These are phyloP conservation scores for Athripsodes cinereus DNA, from an alignment of 2,888 invertebrate species.

Conservation along the genomic window DNA sequence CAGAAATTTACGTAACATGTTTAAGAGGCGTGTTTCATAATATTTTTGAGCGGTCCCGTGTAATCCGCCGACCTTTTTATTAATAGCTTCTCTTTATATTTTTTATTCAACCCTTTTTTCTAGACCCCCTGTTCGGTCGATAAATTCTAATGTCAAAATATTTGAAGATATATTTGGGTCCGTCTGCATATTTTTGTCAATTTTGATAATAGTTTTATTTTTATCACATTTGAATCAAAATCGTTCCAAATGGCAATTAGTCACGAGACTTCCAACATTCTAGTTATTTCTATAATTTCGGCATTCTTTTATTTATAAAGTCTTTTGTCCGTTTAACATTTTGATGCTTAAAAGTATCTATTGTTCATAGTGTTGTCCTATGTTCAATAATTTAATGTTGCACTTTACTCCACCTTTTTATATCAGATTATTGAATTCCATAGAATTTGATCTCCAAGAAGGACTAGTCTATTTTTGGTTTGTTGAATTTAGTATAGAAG, in stretches of 20 bases:
- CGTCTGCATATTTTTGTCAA: conserved; percentile 1
- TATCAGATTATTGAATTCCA: too few species aligned
- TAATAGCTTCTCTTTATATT: background rate
- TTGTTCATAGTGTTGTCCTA: too few species aligned
- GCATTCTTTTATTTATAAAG: background rate
- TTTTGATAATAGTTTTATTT: background rate
- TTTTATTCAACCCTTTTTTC: conserved; percentile 5
- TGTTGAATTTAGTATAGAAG: too few species aligned
- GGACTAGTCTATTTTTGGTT: too few species aligned
- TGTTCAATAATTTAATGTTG: too few species aligned
- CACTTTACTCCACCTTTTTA: too few species aligned
- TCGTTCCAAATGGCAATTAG: background rate
- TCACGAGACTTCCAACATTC: background rate
- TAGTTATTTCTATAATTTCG: background rate
- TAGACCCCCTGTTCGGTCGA: conserved; percentile 8
- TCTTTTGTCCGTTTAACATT: background rate
- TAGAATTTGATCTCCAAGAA: too few species aligned
- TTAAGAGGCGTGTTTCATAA: background rate
- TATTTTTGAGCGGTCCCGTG: background rate
- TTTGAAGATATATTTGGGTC: conserved; percentile 9
- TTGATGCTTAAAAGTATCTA: too few species aligned
- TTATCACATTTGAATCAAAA: background rate
- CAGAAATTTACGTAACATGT: background rate
- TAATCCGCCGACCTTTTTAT: background rate
- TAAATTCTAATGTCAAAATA: conserved; percentile 11